Percentiles rank a stretch among this genome's conserved stretches.
phyloP scores from a whole-genome alignment of 53 echinoderm and acorn worm species.

The Mesocentrotus franciscanus region DNA sequence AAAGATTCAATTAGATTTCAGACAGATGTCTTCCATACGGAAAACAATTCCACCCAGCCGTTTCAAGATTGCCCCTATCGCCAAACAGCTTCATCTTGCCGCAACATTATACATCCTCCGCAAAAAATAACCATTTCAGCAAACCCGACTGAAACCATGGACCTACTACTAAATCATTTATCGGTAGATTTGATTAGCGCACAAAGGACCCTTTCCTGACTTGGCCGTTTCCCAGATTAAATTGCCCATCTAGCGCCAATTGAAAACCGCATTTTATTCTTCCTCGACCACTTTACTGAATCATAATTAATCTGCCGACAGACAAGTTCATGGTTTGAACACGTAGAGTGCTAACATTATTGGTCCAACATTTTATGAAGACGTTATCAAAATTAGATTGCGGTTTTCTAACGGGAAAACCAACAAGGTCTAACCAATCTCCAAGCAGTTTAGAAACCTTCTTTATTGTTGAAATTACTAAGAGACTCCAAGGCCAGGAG shows the following conservation, averaged over 20 bases:
- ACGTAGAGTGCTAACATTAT: not conserved
- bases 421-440: constrained; percentile 26
- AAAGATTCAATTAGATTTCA: not conserved
- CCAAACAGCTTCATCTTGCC: not conserved
- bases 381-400: constrained; percentile 11
- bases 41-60: not conserved
- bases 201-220: not conserved
- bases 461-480: not conserved
- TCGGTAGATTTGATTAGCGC: not conserved
- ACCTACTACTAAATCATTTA: not conserved
- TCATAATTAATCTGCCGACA: constrained; percentile 16
- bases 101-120: not conserved
- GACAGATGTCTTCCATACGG: not conserved
- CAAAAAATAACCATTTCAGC: not conserved
- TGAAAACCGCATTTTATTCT: constrained; percentile 8
- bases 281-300: not conserved
- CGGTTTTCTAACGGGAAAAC: not conserved
- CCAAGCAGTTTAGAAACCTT: not conserved
- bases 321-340: constrained; percentile 8
- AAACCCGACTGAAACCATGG: not conserved
- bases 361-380: not conserved
- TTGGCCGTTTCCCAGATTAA: not conserved
- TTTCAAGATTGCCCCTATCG: not conserved
- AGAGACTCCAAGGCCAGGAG: not conserved
- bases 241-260: constrained; percentile 23